Base-by-base conservation (phyloP, 2,797 vertebrate genomes). In the Thalassophryne amazonica region DNA sequence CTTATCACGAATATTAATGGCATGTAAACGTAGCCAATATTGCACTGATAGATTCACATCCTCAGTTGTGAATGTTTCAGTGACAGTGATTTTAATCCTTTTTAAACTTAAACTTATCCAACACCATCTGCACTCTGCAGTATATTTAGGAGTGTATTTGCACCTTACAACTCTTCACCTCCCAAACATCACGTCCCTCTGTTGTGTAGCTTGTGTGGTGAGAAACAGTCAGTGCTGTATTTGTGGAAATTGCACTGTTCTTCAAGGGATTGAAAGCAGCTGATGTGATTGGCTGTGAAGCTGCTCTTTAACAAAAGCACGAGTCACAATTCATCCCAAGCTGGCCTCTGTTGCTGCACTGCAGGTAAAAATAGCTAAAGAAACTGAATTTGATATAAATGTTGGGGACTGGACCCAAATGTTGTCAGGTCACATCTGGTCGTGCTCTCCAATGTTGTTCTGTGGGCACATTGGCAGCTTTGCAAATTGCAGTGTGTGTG, bases 131-230 rank as follows among this genome's bases (percentile, higher is more conserved):
- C 77, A 71, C 60, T 59, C 61, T 47, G 59, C 58, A 22, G 60
- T 66, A 74, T 81, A 85, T 81, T 81, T 82, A 73, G 56, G 52
- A 42, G 55, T 46, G 50, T 50, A 62, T 70, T 66, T 73, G 48
- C 69, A 69, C 54, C 1, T 35, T 28, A 52, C 33, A 51, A 56
- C 51, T 62, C 28, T 53, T 30, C 56, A 56, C 65, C 67, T 70
- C 49, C 52, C 30, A 57, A 70, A 48, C 36, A 69, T 52, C 47
- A 33, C 40, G 52, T 40, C 9, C 22, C 29, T 52, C 29, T 45
- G 56, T 39, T 41, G 46, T 55, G 38, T 61, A 51, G 38, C 48
- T 59, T 30, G 22, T 66, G 31, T 27, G 25, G 41, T 46, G 42
- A 65, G 45, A 60, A 48, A 29, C 32, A 46, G 38, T 29, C 33